These are phyloP conservation scores for Kobus ellipsiprymnus DNA, from an alignment of 2,113 vertebrate species.

Conservation along the genomic window DNA sequence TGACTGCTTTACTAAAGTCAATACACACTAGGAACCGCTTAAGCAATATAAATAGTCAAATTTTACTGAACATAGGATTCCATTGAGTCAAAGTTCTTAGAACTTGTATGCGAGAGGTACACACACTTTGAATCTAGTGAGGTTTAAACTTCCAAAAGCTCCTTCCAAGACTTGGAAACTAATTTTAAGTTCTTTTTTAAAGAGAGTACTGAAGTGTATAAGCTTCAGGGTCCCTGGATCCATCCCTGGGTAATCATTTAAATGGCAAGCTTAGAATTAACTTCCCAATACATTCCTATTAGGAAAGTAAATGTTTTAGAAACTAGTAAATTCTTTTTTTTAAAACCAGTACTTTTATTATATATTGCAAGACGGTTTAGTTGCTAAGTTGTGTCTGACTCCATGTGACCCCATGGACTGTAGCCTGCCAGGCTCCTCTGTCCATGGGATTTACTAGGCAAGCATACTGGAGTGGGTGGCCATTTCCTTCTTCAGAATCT, in stretches of 20 bases:
- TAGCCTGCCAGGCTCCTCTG: neutral
- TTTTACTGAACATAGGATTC: neutral
- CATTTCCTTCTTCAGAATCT: neutral
- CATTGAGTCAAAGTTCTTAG: neutral
- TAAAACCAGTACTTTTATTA: neutral
- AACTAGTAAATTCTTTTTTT: neutral
- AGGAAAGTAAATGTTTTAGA: conserved; percentile 17
- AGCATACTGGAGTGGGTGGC: neutral
- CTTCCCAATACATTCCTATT: neutral
- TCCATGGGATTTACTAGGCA: neutral
- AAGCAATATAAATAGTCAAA: neutral
- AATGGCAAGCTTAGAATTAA: neutral
- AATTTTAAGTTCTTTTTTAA: neutral
- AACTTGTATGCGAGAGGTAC: neutral
- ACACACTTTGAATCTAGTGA: neutral
- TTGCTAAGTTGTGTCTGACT: neutral
- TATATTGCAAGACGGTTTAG: neutral
- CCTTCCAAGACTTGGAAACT: neutral
- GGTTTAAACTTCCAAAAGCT: neutral
- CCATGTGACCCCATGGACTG: neutral
- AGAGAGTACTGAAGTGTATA: neutral
- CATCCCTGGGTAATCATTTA: neutral
- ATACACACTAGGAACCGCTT: neutral
- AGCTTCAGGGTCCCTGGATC: neutral
- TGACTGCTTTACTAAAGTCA: neutral